phyloP scores from a whole-genome alignment of 2,113 vertebrate species.

The Anolis sagrei region DNA sequence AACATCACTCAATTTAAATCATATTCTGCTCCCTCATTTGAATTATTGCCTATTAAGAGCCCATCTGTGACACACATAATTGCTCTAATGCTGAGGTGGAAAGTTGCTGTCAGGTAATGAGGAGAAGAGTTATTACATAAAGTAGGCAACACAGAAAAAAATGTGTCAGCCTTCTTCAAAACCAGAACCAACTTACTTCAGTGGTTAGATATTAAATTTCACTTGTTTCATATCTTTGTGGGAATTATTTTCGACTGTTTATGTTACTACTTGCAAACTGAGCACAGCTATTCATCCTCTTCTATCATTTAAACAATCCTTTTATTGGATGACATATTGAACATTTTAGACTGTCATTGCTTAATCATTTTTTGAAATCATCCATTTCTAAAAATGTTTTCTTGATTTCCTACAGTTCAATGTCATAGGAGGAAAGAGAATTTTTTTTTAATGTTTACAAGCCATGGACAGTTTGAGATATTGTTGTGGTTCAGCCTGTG shows the following conservation, averaged over 20 bases:
- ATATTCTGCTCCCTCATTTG: slow-evolving; percentile 47
- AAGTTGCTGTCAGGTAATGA: slow-evolving; percentile 36
- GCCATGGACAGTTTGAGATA: too few relatives aligned
- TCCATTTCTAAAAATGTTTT: neutral
- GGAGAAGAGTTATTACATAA: slow-evolving; percentile 12
- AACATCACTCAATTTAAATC: slow-evolving; percentile 58
- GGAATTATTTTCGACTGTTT: neutral
- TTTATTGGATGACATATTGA: neutral
- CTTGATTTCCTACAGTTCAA: too few relatives aligned
- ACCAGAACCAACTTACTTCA: neutral
- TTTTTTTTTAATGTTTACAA: neutral
- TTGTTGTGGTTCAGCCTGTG: too few relatives aligned
- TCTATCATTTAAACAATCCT: neutral
- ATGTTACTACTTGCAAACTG: too few relatives aligned
- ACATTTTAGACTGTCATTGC: neutral
- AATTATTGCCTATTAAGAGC: slow-evolving; percentile 63
- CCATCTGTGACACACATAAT: slow-evolving; percentile 51
- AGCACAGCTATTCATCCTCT: neutral
- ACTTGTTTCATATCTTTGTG: neutral
- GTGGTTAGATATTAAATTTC: neutral
- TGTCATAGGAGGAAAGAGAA: neutral
- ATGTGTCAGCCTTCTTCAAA: slow-evolving; percentile 5
- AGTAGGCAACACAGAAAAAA: neutral
- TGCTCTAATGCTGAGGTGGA: slow-evolving; percentile 33
- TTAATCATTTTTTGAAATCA: neutral